phyloP scores from a whole-genome alignment of 2,797 vertebrate species.

The Podarcis lilfordi region DNA sequence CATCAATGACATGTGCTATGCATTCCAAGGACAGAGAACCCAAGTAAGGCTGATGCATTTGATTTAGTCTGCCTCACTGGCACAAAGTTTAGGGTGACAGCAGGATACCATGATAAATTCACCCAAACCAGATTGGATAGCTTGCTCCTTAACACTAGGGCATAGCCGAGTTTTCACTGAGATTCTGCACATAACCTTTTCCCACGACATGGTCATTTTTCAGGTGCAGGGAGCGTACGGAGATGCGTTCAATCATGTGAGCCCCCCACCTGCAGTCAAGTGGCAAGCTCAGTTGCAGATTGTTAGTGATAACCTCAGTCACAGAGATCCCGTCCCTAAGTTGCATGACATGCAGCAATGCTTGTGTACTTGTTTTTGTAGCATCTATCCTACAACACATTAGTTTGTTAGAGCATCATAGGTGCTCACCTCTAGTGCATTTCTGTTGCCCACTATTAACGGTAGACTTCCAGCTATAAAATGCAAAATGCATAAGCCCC shows the following conservation, averaged over 20 bases:
- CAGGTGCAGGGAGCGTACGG: not conserved
- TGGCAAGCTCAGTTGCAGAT: not conserved
- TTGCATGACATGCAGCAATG: not conserved
- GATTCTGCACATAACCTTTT: not conserved
- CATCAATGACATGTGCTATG: not conserved
- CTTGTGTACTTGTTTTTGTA: not conserved
- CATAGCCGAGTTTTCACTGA: not conserved
- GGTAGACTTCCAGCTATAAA: not conserved
- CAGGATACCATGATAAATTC: not conserved
- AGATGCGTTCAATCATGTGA: not conserved
- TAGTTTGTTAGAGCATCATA: not conserved
- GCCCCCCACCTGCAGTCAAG: not conserved
- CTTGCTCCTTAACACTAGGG: not conserved
- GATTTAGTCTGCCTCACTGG: not conserved
- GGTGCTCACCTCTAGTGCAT: not conserved
- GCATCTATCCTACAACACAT: not conserved
- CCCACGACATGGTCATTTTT: not conserved
- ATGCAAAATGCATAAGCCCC: constrained; percentile 1
- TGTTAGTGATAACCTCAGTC: not conserved
- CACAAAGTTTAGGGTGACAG: not conserved
- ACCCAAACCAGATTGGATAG: not conserved
- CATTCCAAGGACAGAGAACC: not conserved
- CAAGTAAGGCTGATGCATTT: not conserved
- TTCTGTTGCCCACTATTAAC: not conserved
- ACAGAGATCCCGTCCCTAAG: not conserved